phyloP scores from a whole-genome alignment of 2,888 invertebrate species.

The Mycogona germanica region DNA sequence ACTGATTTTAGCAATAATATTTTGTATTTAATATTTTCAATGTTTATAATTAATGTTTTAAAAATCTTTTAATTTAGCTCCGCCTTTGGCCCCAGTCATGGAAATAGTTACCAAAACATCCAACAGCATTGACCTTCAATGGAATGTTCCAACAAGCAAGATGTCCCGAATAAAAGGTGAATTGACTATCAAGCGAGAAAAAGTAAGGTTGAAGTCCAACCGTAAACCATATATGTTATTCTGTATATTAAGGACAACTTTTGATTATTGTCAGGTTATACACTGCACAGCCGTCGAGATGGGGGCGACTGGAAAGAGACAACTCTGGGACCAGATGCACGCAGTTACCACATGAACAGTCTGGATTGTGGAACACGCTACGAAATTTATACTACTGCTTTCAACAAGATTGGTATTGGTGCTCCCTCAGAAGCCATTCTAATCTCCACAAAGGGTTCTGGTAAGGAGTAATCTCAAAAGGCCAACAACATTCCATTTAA shows the following conservation, averaged over 20 bases:
- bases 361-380: conserved; percentile 86
- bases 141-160: conserved; percentile 16
- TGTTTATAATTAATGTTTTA: too few relatives aligned
- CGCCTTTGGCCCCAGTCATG: conserved; percentile 24
- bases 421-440: conserved; percentile 9
- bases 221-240: background rate
- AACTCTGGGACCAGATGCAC: conserved; percentile 9
- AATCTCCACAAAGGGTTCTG: conserved; percentile 19
- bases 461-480: conserved; percentile 6
- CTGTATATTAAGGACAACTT: background rate
- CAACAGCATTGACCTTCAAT: conserved; percentile 23
- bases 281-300: conserved; percentile 83
- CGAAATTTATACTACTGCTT: conserved; percentile 83
- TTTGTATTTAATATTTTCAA: background rate
- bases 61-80: conserved; percentile 21
- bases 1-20: background rate
- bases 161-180: conserved; percentile 9
- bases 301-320: conserved; percentile 74
- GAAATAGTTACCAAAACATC: conserved; percentile 17
- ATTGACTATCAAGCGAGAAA: too few relatives aligned
- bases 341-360: conserved; percentile 55
- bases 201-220: too few relatives aligned
- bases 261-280: conserved; percentile 48
- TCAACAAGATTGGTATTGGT: conserved; percentile 46
- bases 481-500: background rate